Base-by-base conservation (phyloP, 2,113 vertebrate species). In the Atlantisia rogersi region DNA sequence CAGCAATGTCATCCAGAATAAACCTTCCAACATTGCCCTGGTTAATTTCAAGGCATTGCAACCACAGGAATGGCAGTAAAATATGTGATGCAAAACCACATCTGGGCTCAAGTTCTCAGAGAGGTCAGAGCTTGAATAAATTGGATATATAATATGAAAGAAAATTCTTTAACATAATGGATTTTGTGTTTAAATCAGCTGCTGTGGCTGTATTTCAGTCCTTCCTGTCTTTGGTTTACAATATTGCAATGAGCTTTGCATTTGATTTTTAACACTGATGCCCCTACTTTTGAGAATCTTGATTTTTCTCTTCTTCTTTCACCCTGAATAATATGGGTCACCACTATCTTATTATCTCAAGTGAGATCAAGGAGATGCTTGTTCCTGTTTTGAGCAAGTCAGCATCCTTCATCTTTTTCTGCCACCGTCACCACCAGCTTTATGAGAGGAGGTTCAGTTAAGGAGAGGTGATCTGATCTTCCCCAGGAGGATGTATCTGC, bases 111-210 rank as follows among this genome's bases (percentile, higher is more conserved):
- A 63, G 48, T 78, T 95, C 73, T 63, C 78, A 25, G 9, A 31
- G 31, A 67, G 31, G 35, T 81, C 46, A 86, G 40, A 83, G 18
- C 22, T 39, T 63, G 29, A 64, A 80, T 32, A 88, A 73, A 40
- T 18, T 62, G 0, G 5, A 12, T 42, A 35, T 3, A 0, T 17
- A 24, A 20, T 16, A 14, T 46, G 32, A 64, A 91, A 64, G 12
- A 56, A 60, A 60, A 12, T 12, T 28, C 3, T 18, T 81, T 52
- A 63, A 16, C 10, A 14, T n/a, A 46, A 24, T 1, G 1, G 50
- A 67, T 26, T 67, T 92, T 1, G 7, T 25, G 13, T 81, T 91
- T 91, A 44, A 71, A 56, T 71, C 39, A 31, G 8, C 29, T 75
- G 48, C 29, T 85, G 25, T 40, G 84, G 42, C 28, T 16, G 24